Evolutionary conservation across 2,888 invertebrate species (phyloP).

Genomic region (Coronaproctus castanopsis): DNA sequence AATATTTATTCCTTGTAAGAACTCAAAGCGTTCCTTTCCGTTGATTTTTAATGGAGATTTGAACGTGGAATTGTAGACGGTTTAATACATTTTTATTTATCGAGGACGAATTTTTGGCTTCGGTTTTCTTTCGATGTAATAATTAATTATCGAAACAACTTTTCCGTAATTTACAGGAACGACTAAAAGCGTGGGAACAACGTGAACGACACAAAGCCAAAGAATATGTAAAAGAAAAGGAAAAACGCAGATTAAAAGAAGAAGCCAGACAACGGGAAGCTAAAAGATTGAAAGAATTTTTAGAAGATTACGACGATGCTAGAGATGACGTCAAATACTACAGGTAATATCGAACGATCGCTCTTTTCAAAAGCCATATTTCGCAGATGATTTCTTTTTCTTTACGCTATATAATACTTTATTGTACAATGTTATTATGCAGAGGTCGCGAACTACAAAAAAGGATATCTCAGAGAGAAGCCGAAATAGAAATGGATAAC

Average conservation of each 20-base stretch:
- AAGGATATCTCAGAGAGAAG: conserved; percentile 74
- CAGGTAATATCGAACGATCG: conserved; percentile 35
- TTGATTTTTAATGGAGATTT: no score
- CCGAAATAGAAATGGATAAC: conserved; percentile 79
- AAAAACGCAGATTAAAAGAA: conserved; percentile 62
- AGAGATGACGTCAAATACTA: conserved; percentile 93
- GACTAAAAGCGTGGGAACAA: conserved; percentile 55
- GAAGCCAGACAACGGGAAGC: conserved; percentile 81
- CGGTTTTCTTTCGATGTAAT: no score
- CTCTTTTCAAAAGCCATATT: no score
- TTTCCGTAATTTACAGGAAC: conserved; percentile 26
- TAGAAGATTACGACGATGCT: conserved; percentile 98
- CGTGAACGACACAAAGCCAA: conserved; percentile 74
- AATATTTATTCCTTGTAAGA: no score
- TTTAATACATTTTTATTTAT: no score
- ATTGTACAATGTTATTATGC: no score
- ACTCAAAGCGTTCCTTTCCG: no score
- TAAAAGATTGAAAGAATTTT: conserved; percentile 82
- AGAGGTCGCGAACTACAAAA: conserved; percentile 72
- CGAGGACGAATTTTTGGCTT: no score
- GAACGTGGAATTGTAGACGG: no score
- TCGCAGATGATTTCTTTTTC: no score
- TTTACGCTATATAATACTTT: no score
- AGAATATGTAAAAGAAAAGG: conserved; percentile 73
- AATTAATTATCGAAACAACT: no score